Evolutionary conservation across 2,888 invertebrate genomes (phyloP).

Genomic region (Cephus runcator): DNA sequence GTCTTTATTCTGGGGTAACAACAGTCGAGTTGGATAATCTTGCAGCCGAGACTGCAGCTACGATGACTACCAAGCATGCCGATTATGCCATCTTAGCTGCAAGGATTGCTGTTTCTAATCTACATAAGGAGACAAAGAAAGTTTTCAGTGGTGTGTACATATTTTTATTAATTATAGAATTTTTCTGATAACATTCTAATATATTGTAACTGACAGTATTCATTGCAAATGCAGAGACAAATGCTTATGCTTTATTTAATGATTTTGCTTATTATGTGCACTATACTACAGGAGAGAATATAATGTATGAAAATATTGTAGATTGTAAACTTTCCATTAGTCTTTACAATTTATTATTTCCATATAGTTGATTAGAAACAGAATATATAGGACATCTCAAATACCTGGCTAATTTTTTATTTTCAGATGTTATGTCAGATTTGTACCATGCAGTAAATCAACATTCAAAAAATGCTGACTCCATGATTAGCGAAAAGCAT

Average conservation of each 20-base stretch:
- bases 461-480: slow-evolving; percentile 76
- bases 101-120: slow-evolving; percentile 94
- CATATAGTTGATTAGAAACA: not conserved
- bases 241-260: no score
- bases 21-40: slow-evolving; percentile 97
- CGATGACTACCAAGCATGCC: slow-evolving; percentile 96
- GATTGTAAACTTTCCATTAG: not conserved
- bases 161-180: not conserved
- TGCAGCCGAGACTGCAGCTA: slow-evolving; percentile 98
- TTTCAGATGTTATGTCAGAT: slow-evolving; percentile 90
- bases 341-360: not conserved
- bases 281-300: no score
- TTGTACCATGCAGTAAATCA: slow-evolving; percentile 82
- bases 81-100: slow-evolving; percentile 94
- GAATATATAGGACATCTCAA: not conserved
- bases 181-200: no score
- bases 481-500: slow-evolving; percentile 89
- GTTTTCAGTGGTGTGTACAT: slow-evolving; percentile 80
- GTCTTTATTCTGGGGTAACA: slow-evolving; percentile 95
- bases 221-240: no score
- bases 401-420: not conserved
- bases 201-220: no score
- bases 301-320: no score
- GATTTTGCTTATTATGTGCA: no score
- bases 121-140: slow-evolving; percentile 98